Evolutionary conservation across 2,888 invertebrate species (phyloP).

Genomic region (Polietes domitor): DNA sequence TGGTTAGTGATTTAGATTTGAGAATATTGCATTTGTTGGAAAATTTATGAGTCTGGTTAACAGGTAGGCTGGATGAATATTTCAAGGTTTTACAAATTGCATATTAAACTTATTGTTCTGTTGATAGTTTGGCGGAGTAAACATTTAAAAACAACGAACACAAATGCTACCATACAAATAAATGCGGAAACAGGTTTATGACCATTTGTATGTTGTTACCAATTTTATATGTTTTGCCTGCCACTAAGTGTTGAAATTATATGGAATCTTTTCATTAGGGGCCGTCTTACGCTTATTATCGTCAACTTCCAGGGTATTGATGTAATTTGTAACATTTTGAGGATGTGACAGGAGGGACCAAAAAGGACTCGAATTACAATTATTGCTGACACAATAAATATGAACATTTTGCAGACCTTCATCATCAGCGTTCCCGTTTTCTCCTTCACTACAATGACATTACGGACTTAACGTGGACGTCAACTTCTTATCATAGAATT

Average conservation of each 20-base stretch:
- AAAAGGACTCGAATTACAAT: slow-evolving; percentile 14
- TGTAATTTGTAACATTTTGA: slow-evolving; percentile 10
- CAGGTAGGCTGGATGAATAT: too few species aligned
- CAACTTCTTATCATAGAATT: not conserved
- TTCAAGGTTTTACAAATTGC: too few species aligned
- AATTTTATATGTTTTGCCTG: slow-evolving; percentile 28
- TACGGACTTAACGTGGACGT: not conserved
- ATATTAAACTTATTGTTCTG: too few species aligned
- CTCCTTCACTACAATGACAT: too few species aligned
- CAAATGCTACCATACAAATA: slow-evolving; percentile 22
- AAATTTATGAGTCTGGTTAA: too few species aligned
- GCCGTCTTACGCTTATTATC: slow-evolving; percentile 25
- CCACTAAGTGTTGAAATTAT: slow-evolving; percentile 27
- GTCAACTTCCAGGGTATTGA: not conserved
- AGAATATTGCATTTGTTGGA: slow-evolving; percentile 4
- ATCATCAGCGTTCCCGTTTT: slow-evolving; percentile 17
- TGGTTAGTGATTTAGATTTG: not conserved
- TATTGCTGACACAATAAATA: slow-evolving; percentile 54
- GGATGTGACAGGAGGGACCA: too few species aligned
- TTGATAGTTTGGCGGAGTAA: too few species aligned
- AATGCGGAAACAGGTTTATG: slow-evolving; percentile 5
- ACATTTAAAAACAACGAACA: slow-evolving; percentile 1
- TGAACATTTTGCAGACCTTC: slow-evolving; percentile 30
- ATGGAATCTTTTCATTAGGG: slow-evolving; percentile 20
- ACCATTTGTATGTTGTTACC: not conserved